A percentile compares a stretch with the other conserved stretches of the same genome.
These are phyloP conservation scores for Osmerus mordax DNA, from an alignment of 2,113 vertebrate genomes.

Conservation along the genomic window DNA sequence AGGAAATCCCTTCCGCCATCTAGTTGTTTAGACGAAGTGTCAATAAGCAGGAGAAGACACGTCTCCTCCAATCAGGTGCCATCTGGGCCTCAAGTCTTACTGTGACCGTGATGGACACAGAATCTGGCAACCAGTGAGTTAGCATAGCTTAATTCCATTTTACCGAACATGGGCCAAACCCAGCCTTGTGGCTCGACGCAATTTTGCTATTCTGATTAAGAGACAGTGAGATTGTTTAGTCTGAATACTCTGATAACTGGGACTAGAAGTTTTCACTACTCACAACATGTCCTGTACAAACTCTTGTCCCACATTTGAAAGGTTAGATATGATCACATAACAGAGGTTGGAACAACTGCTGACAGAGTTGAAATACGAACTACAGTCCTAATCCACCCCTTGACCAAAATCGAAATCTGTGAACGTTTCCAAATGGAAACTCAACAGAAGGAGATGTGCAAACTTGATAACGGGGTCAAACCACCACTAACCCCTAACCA, in stretches of 20 bases:
- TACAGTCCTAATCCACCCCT: constrained; percentile 37
- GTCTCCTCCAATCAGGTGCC: constrained; percentile 29
- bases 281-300: no score
- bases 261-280: no score
- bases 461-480: no score
- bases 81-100: constrained; percentile 31
- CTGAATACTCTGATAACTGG: no score
- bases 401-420: constrained; percentile 12
- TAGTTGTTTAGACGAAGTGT: not conserved
- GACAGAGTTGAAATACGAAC: constrained; percentile 35
- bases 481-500: no score
- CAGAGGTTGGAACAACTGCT: constrained; percentile 8
- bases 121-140: constrained; percentile 31
- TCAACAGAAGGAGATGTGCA: no score
- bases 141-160: not conserved
- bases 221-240: no score
- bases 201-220: no score
- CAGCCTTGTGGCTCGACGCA: not conserved
- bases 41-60: not conserved
- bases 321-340: constrained; percentile 28
- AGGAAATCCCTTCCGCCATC: not conserved
- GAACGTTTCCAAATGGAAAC: no score
- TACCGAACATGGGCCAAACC: constrained; percentile 36
- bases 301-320: no score
- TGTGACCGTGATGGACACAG: constrained; percentile 23